These are phyloP conservation scores for Calameuta filiformis DNA, from an alignment of 2,888 invertebrate species.

Conservation along the genomic window DNA sequence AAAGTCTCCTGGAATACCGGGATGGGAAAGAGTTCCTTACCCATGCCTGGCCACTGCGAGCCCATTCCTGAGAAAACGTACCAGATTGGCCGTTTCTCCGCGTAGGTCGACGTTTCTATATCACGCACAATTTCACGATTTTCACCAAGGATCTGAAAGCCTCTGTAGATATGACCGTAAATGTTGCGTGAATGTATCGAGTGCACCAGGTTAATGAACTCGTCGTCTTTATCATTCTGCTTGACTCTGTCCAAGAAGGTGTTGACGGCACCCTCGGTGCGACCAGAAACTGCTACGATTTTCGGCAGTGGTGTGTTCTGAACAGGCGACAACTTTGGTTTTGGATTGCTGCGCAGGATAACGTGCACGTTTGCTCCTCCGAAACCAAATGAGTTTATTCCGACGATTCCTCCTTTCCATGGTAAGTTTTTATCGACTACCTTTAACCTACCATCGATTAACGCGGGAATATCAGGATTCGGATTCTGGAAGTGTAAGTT, in stretches of 20 bases:
- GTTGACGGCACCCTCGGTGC: constrained; percentile 84
- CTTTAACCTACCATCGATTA: constrained; percentile 89
- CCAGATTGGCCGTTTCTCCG: constrained; percentile 87
- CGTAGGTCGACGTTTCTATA: constrained; percentile 62
- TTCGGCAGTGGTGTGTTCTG: constrained; percentile 71
- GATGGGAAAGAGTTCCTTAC: constrained; percentile 83
- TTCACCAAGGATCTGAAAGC: constrained; percentile 80
- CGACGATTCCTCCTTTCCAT: constrained; percentile 93
- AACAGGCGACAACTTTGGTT: constrained; percentile 72
- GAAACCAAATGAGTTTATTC: constrained; percentile 97
- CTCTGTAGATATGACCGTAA: constrained; percentile 83
- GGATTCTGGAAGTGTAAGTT: constrained; percentile 91
- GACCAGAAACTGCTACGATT: constrained; percentile 83
- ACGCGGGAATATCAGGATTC: constrained; percentile 91
- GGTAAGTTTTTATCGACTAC: constrained; percentile 85
- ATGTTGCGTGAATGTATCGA: constrained; percentile 78
- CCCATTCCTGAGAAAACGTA: constrained; percentile 99
- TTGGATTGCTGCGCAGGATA: constrained; percentile 83
- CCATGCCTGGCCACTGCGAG: constrained; percentile 98
- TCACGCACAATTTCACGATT: constrained; percentile 67
- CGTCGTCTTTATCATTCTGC: constrained; percentile 72
- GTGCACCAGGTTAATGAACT: constrained; percentile 81
- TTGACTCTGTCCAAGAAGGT: constrained; percentile 74
- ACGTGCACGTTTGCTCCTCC: constrained; percentile 97
- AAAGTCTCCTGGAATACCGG: constrained; percentile 86